Base-by-base conservation (phyloP, 2,113 vertebrate species). In the Festucalex cinctus region DNA sequence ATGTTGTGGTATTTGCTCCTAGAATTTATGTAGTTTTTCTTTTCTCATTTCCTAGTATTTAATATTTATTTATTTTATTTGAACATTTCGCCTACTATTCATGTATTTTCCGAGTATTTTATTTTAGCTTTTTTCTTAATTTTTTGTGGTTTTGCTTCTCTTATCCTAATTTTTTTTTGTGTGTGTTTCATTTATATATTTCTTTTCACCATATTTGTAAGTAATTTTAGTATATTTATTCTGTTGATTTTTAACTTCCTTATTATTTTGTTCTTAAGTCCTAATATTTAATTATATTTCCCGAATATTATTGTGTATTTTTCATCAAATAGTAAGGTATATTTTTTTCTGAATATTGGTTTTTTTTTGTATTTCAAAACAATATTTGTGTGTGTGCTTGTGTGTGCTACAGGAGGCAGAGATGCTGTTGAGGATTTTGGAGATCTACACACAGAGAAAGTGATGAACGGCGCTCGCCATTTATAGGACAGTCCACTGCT, bases 341-440 rank as follows among this genome's bases (percentile, higher is more conserved):
- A 1, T 6, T 20, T 24, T 73, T 9, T 9, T 9, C 3, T 3
- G 2, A 9, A n/a, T 22, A 9, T n/a, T 59, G 12, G 32, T 32
- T 7, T 3, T 36, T 36, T 16, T 28, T 17, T 9, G 16, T 58
- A 4, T 20, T 36, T 20, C 9, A 36, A 9, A 35, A 36, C 4
- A 1, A 2, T 36, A 3, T 10, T 16, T 60, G 7, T 20, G 20
- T 6, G 12, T 32, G 26, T 16, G 20, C 2, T 5, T 62, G 37
- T 82, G 36, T 17, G 16, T 69, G 35, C 88, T 79, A 85, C 71
- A 95, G 94, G 93, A 93, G 69, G 79, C 81, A 1, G 89, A 92
- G 51, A 82, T 93, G 73, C 64, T 94, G 74, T 85, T 88, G 73
- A 94, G 93, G 88, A 88, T 94, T 79, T 89, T 96, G 89, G 88